Evolutionary conservation across 1,140 invertebrate genomes (phyloP), one percentile per base, ranked within the genome.

Genomic region (Caenorhabditis tropicalis): DNA sequence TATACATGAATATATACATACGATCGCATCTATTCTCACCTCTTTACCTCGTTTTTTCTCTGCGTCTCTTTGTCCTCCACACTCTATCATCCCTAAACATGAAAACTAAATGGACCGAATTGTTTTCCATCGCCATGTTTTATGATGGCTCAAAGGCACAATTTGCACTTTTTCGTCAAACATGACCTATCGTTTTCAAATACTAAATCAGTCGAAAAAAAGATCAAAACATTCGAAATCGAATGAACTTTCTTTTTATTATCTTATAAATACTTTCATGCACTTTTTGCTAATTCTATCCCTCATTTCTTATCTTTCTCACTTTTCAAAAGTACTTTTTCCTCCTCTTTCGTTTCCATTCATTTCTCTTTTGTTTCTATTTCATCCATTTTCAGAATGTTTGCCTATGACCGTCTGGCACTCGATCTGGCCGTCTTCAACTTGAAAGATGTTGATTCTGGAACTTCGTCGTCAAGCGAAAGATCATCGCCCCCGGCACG

Each of bases 321-420:
- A 33, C 7, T 49, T 24, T 33, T 51, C 24, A 33, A 27, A 5
- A 79, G 46, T 79, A 15, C 74, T 46, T 49, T 58, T 43, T 1
- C 16, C 10, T 3, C 21, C 56, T 39, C 29, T 56, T 39, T 43
- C 27, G 39, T 58, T 56, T 58, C 39, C 0, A 43, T 33, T 6
- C 58, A 36, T 43, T 0, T 10, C 2, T 56, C 3, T 56, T 56
- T 10, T 56, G 49, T 27, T 10, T 12, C 24, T 27, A 27, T 6
- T 27, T 27, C 24, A 49, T 82, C 24, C 7, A 12, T 27, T 49
- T 82, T 60, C 36, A 60, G 74, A 87, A 88, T 88, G 88, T 88
- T 88, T 79, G 88, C 88, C 70, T 88, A 88, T 88, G 88, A 88
- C 51, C 87, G 87, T 65, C 82, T 88, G 29, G 87, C 88, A 31